A percentile compares a stretch with the other conserved stretches of the same genome.
These are phyloP conservation scores for Barbus barbus DNA, from an alignment of 2,113 vertebrate species.

Conservation along the genomic window DNA sequence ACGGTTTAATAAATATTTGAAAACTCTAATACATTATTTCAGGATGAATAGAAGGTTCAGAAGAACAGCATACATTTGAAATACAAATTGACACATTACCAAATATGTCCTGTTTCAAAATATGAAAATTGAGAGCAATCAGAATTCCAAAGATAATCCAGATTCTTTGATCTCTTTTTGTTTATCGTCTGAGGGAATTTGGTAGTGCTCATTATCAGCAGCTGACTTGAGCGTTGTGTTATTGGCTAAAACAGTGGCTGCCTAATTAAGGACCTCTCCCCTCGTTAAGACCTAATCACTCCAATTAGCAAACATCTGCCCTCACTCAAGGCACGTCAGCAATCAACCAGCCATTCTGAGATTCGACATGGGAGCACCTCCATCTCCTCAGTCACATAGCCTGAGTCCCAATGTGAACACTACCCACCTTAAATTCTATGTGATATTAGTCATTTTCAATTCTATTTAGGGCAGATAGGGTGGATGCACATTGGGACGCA, in stretches of 20 bases:
- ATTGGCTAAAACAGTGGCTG: conserved; percentile 39
- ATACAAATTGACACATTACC: not conserved
- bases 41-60: too few relatives aligned
- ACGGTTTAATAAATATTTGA: too few relatives aligned
- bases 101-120: not conserved
- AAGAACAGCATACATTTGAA: not conserved
- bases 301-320: conserved; percentile 81
- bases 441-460: too few relatives aligned
- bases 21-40: too few relatives aligned
- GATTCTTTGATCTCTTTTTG: not conserved
- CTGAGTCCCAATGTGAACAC: too few relatives aligned
- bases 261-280: conserved; percentile 55
- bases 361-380: not conserved
- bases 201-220: conserved; percentile 30
- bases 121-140: not conserved
- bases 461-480: too few relatives aligned
- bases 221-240: conserved; percentile 37
- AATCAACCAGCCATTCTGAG: conserved; percentile 2
- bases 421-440: too few relatives aligned
- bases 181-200: not conserved
- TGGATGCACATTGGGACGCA: too few relatives aligned
- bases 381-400: not conserved
- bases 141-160: not conserved
- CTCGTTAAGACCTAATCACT: conserved; percentile 76
- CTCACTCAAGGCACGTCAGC: conserved; percentile 37